Conservation (phyloP, 1,140 invertebrate species). For the Spodoptera frugiperda region DNA sequence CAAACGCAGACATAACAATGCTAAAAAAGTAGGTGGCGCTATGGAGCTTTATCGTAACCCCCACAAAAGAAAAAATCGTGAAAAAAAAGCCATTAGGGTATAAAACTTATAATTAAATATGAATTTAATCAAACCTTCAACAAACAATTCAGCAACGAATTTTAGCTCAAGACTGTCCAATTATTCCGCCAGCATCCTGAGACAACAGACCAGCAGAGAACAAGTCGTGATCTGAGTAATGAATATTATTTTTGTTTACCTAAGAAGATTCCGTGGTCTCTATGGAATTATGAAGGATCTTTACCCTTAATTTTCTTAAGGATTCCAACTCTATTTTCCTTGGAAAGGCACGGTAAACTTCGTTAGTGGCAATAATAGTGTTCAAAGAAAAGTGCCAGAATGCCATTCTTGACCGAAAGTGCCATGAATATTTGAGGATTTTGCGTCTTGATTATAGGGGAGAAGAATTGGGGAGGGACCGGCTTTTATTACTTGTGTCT, state of each 20-base stretch:
- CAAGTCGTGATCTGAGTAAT: background rate
- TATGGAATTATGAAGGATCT: constrained; percentile 12
- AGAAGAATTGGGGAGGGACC: background rate
- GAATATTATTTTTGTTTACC: background rate
- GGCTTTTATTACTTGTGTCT: background rate
- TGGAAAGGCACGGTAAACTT: constrained; percentile 16
- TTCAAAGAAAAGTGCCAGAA: constrained; percentile 67
- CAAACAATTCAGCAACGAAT: too few relatives aligned
- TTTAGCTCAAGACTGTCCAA: too few relatives aligned
- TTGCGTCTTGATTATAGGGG: constrained; percentile 50
- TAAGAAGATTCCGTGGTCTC: constrained; percentile 9
- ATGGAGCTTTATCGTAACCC: too few relatives aligned
- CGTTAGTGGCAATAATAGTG: constrained; percentile 58
- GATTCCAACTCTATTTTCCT: constrained; percentile 29
- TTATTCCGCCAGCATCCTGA: too few relatives aligned
- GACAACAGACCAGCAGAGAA: too few relatives aligned
- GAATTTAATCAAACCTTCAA: too few relatives aligned
- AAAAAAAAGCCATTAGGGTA: too few relatives aligned
- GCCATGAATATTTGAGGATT: constrained; percentile 63
- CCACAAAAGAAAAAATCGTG: too few relatives aligned
- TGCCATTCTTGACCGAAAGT: constrained; percentile 65
- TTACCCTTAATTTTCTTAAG: constrained; percentile 29
- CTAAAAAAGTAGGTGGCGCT: too few relatives aligned
- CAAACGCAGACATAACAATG: too few relatives aligned
- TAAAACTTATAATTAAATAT: too few relatives aligned